A percentile compares a stretch with the other conserved stretches of the same genome.
Conservation (phyloP, 23 tunicate genomes). For the Halocynthia aurantium region DNA sequence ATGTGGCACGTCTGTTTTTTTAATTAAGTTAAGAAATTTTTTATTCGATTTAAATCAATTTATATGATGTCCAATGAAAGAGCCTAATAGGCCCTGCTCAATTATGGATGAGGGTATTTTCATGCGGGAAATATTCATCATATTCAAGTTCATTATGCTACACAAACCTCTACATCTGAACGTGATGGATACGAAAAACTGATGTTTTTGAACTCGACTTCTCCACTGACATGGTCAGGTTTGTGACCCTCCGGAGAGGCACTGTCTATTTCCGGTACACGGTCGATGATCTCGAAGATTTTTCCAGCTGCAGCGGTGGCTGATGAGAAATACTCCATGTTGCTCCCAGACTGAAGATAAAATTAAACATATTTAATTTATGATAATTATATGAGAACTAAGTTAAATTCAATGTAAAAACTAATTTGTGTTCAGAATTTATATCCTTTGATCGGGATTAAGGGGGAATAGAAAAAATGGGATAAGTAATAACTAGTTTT, state of each 20-base stretch:
- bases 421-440: background rate
- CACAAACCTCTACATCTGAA: constrained; percentile 68
- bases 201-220: constrained; percentile 66
- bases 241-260: constrained; percentile 59
- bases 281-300: constrained; percentile 92
- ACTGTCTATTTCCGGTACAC: constrained; percentile 74
- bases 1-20: too few species aligned
- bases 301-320: constrained; percentile 93
- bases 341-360: constrained; percentile 75
- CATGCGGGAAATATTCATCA: too few species aligned
- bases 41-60: too few species aligned
- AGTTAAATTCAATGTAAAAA: too few species aligned
- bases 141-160: background rate
- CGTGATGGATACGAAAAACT: constrained; percentile 94
- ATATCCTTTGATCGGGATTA: background rate
- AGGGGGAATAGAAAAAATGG: too few species aligned
- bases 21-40: too few species aligned
- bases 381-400: too few species aligned
- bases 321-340: constrained; percentile 89
- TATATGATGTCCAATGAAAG: too few species aligned
- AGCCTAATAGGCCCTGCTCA: too few species aligned
- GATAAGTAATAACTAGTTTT: too few species aligned
- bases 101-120: too few species aligned
- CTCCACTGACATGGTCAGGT: constrained; percentile 56
- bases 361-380: background rate